Evolutionary conservation across 2,888 invertebrate genomes (phyloP), one percentile per base, ranked within the genome.

Genomic region (Andrena bucephala): DNA sequence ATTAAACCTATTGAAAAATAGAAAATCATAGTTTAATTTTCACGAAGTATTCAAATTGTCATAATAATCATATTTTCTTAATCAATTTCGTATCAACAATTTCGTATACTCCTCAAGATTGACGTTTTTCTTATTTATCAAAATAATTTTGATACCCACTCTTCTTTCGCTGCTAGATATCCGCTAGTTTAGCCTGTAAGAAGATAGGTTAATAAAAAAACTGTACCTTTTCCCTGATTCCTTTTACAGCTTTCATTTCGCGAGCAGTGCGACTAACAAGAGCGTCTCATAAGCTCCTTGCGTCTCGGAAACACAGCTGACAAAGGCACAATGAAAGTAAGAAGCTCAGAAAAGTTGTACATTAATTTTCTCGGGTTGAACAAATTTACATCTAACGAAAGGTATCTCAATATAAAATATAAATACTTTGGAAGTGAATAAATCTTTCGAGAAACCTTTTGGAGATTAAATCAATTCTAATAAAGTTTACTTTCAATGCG

Each of bases 281-380:
- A 48, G 3, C 33, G 29, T 66, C 27, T 50, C 27, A 50, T 66
- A 48, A 60, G 42, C 60, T 16, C 13, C 59, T 59, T 13, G 57
- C 24, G 13, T 20, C 59, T 10, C 13, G 60, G 20, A 60, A 48
- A 20, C 29, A 31, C 48, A 31, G 20, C 1, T 20, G 60, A 70
- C 42, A 31, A 20, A n/a, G 48, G 4, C 13, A 59, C 57, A 59
- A 36, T 29, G 57, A 24, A 16, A 27, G 5, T 36, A 36, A 13
- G 36, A 36, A 33, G 52, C 57, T 57, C 16, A 33, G 54, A 54
- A 31, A 36, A 57, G 54, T 57, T 69, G 13, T 57, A 57, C 33
- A 24, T 69, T 69, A 54, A 69, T 69, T 36, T 57, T 20, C 52
- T 6, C 31, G 16, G 10, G 36, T 20, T 36, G 62, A 36, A 62